A percentile compares a stretch with the other conserved stretches of the same genome.
These are phyloP conservation scores for Leptogaster cylindrica DNA, from an alignment of 2,888 invertebrate genomes.

Conservation along the genomic window DNA sequence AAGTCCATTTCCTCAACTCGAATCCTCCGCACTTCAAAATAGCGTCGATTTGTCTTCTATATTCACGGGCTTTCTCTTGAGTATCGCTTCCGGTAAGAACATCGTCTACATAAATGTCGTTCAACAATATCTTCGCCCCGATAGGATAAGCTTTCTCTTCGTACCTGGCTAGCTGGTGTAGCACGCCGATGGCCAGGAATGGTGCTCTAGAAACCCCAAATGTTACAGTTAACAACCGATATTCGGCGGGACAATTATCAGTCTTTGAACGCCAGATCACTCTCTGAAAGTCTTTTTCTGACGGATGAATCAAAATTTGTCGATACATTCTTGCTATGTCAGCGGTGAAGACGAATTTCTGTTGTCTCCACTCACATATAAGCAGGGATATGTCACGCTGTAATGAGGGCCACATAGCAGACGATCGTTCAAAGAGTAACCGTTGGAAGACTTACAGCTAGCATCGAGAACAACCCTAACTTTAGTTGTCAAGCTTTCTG, in stretches of 20 bases:
- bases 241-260: conserved; percentile 53
- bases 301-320: conserved; percentile 8
- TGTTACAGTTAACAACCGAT: conserved; percentile 51
- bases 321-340: conserved; percentile 46
- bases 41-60: background rate
- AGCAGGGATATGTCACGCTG: conserved; percentile 33
- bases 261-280: conserved; percentile 10
- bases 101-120: background rate
- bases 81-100: conserved; percentile 1
- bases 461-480: background rate
- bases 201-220: conserved; percentile 17
- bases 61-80: conserved; percentile 12
- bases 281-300: conserved; percentile 2
- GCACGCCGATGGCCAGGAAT: background rate
- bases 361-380: conserved; percentile 21
- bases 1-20: background rate
- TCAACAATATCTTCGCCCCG: conserved; percentile 6
- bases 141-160: background rate
- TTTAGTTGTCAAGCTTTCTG: background rate
- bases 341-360: conserved; percentile 48
- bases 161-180: background rate
- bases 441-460: background rate
- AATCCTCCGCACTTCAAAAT: background rate
- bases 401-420: conserved; percentile 37
- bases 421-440: background rate